phyloP scores from a whole-genome alignment of 2,888 invertebrate species.

The Lasioglossum figueresi region DNA sequence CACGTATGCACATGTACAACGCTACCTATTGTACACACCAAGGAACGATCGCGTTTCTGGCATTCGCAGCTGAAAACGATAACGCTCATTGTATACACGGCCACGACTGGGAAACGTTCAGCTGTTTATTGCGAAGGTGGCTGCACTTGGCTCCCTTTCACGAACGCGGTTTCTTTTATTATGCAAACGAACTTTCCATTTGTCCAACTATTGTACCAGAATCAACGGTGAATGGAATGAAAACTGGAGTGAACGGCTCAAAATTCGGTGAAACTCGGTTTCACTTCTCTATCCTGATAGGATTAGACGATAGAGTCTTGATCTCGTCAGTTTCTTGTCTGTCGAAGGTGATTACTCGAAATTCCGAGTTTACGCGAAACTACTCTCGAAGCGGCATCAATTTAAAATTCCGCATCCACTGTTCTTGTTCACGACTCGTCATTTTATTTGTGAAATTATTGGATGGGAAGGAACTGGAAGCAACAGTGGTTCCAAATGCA shows the following conservation, averaged over 20 bases:
- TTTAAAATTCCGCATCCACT: background rate
- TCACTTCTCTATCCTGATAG: background rate
- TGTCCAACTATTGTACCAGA: conserved; percentile 32
- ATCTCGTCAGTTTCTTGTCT: background rate
- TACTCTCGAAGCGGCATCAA: background rate
- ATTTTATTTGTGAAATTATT: background rate
- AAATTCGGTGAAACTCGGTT: conserved; percentile 9
- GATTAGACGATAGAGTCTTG: background rate
- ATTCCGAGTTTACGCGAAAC: background rate
- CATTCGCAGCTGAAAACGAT: conserved; percentile 9
- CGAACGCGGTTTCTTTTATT: conserved; percentile 39
- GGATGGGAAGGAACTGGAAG: conserved; percentile 1
- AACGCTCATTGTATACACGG: background rate
- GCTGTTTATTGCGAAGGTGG: background rate
- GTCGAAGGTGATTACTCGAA: background rate
- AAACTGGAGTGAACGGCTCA: background rate
- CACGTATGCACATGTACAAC: too few species aligned
- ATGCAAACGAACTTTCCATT: conserved; percentile 55
- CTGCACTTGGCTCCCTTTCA: conserved; percentile 48
- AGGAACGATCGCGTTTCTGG: background rate
- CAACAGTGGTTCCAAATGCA: conserved; percentile 18
- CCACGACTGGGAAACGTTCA: conserved; percentile 19
- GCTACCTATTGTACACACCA: background rate
- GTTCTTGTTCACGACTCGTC: background rate
- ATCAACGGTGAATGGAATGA: background rate